phyloP scores from a whole-genome alignment of 1,140 invertebrate species.

The Bombyx mandarina region DNA sequence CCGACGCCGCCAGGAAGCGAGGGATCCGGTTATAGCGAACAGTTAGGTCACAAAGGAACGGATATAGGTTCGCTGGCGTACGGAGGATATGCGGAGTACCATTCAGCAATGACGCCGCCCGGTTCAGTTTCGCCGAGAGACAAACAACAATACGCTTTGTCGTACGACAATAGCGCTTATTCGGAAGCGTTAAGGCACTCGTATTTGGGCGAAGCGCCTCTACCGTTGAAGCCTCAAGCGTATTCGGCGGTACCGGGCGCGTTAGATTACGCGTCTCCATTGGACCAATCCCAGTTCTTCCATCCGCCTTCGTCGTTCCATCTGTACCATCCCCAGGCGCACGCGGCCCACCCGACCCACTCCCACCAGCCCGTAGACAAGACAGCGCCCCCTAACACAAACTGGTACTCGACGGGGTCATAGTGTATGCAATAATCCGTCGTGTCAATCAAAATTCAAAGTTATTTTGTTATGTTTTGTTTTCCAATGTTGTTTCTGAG shows the following conservation, averaged over 20 bases:
- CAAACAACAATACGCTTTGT: constrained; percentile 77
- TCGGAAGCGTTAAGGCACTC: constrained; percentile 69
- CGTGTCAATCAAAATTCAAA: constrained; percentile 6
- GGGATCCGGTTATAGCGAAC: constrained; percentile 82
- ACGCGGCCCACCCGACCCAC: constrained; percentile 64
- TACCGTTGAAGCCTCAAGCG: constrained; percentile 92
- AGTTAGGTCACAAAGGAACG: constrained; percentile 64
- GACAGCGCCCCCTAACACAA: constrained; percentile 73
- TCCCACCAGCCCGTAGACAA: constrained; percentile 63
- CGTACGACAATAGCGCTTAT: constrained; percentile 60
- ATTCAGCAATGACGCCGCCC: constrained; percentile 95
- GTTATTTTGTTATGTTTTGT: constrained; percentile 37
- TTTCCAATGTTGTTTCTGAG: constrained; percentile 18
- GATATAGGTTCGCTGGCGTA: constrained; percentile 63
- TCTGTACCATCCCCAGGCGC: constrained; percentile 84
- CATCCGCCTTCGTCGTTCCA: constrained; percentile 87
- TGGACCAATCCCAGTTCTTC: constrained; percentile 89
- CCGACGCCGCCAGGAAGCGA: constrained; percentile 90
- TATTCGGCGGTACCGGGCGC: constrained; percentile 77
- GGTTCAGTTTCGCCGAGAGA: constrained; percentile 94
- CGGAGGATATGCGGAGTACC: constrained; percentile 84
- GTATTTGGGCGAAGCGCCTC: constrained; percentile 76
- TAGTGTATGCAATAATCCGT: constrained; percentile 61
- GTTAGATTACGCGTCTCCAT: constrained; percentile 61
- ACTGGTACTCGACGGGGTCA: constrained; percentile 85